Evolutionary conservation across 2,888 invertebrate species (phyloP).

Genomic region (Trichogramma evanescens): DNA sequence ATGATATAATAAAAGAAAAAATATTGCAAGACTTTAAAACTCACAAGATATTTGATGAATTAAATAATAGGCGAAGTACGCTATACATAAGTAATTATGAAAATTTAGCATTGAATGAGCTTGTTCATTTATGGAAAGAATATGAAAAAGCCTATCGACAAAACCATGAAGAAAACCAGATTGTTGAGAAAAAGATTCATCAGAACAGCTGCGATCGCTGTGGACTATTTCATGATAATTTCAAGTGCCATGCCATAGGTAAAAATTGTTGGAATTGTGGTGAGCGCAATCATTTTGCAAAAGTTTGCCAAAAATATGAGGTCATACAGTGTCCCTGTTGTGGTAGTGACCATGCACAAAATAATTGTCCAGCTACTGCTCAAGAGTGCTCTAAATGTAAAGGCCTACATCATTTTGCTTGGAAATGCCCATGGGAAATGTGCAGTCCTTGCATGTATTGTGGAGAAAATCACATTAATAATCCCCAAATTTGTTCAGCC

Average conservation of each 20-base stretch:
- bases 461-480: background rate
- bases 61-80: background rate
- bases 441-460: background rate
- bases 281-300: background rate
- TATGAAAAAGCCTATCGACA: background rate
- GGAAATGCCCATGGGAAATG: background rate
- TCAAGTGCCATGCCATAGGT: background rate
- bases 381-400: background rate
- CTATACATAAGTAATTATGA: background rate
- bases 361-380: background rate
- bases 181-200: background rate
- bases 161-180: too few relatives aligned
- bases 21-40: slow-evolving; percentile 1
- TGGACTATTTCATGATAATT: background rate
- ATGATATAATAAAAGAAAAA: background rate
- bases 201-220: background rate
- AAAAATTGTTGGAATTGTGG: background rate
- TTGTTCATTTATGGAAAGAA: background rate
- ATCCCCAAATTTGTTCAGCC: background rate
- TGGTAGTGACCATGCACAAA: background rate
- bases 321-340: background rate
- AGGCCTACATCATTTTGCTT: background rate
- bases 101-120: background rate
- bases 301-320: background rate
- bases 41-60: background rate